These are phyloP conservation scores for Callipepla squamata DNA, from an alignment of 2,113 vertebrate species.

Conservation along the genomic window DNA sequence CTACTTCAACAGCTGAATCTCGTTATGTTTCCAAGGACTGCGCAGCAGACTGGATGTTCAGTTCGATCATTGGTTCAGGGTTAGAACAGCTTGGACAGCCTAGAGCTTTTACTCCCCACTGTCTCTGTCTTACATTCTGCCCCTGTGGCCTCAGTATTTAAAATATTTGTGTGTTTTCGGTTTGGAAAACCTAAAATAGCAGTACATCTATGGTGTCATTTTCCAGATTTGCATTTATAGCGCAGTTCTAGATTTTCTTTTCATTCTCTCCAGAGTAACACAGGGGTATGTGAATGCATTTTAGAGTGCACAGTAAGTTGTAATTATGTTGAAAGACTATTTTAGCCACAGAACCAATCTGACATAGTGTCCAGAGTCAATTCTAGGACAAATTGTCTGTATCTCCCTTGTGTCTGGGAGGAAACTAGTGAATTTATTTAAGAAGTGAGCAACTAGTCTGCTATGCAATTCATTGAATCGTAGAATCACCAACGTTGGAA, in stretches of 20 bases:
- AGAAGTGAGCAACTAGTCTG: neutral
- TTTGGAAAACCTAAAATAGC: neutral
- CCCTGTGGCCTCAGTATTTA: neutral
- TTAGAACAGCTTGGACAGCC: neutral
- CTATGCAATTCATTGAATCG: neutral
- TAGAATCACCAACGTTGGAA: too few species aligned
- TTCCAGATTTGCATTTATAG: neutral
- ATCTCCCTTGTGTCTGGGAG: neutral
- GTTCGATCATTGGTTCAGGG: neutral
- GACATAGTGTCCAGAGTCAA: neutral
- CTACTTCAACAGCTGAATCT: neutral
- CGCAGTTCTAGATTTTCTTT: neutral
- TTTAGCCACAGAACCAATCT: neutral
- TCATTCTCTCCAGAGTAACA: neutral
- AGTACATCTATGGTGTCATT: neutral
- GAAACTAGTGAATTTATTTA: neutral
- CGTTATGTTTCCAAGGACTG: neutral
- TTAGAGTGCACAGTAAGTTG: neutral
- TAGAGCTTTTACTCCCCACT: fast-evolving
- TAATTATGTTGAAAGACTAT: neutral
- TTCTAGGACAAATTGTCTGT: neutral
- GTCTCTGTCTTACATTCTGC: neutral
- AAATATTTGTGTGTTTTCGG: neutral
- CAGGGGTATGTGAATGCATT: neutral
- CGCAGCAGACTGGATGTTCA: neutral